Conservation (phyloP, 2,888 invertebrate species). For the Nasonia oneida region DNA sequence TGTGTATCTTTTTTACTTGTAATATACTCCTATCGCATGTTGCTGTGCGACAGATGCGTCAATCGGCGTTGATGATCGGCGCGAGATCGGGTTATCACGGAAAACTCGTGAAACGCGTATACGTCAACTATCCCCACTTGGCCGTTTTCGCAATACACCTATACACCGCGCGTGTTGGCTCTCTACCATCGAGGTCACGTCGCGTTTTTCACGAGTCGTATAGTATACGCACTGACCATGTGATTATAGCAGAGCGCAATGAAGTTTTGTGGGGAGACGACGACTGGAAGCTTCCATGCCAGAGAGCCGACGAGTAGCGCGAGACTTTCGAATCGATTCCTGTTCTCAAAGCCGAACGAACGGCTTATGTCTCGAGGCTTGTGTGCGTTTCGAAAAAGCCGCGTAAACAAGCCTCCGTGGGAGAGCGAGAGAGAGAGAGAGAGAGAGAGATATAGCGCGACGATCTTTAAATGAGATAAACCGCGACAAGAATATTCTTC, state of each 20-base stretch:
- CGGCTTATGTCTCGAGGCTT: neutral
- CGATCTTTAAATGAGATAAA: neutral
- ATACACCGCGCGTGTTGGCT: neutral
- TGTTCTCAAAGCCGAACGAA: neutral
- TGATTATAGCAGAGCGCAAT: neutral
- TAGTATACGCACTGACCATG: neutral
- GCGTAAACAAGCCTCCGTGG: neutral
- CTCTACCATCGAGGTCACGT: neutral
- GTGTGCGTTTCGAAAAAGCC: neutral
- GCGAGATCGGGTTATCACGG: conserved; percentile 1
- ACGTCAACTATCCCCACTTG: neutral
- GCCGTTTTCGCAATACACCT: neutral
- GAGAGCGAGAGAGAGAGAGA: neutral
- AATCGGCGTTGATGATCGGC: neutral
- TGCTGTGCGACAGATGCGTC: neutral
- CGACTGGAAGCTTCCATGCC: neutral
- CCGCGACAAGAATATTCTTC: neutral
- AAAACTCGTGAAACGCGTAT: neutral
- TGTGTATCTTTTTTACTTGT: neutral
- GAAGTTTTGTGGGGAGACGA: neutral
- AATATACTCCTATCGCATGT: neutral
- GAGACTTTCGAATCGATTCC: conserved; percentile 18
- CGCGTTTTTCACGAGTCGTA: neutral
- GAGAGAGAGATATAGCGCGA: neutral
- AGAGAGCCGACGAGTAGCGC: neutral